These are phyloP conservation scores for Perccottus glenii DNA, from an alignment of 2,113 vertebrate genomes.

Conservation along the genomic window DNA sequence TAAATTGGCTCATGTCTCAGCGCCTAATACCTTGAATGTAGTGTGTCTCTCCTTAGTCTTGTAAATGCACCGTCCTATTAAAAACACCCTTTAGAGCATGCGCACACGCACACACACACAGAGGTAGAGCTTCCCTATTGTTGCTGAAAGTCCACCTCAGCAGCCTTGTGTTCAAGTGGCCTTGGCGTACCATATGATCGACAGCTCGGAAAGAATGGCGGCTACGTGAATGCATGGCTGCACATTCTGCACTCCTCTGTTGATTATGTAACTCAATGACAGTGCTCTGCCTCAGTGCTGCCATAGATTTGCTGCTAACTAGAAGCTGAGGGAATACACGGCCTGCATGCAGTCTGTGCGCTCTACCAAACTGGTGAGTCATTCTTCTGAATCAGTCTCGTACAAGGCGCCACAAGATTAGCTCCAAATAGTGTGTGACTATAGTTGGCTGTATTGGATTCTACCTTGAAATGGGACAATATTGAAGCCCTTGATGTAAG, in stretches of 20 bases:
- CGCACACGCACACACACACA: not conserved
- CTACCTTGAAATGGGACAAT: slow-evolving; percentile 57
- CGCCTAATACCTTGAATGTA: slow-evolving; percentile 36
- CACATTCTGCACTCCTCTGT: slow-evolving; percentile 50
- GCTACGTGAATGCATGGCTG: slow-evolving; percentile 34
- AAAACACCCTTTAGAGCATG: slow-evolving; percentile 11
- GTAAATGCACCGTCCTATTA: slow-evolving; percentile 13
- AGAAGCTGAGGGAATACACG: slow-evolving; percentile 70
- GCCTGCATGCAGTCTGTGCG: slow-evolving; percentile 59
- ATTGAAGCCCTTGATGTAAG: slow-evolving; percentile 61
- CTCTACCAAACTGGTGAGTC: slow-evolving; percentile 70
- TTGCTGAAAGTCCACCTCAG: slow-evolving; percentile 71
- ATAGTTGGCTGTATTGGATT: slow-evolving; percentile 56
- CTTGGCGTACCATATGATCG: slow-evolving; percentile 62
- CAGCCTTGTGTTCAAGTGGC: slow-evolving; percentile 61
- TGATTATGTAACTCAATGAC: slow-evolving; percentile 77
- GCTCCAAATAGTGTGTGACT: slow-evolving; percentile 45
- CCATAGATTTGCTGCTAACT: slow-evolving; percentile 74
- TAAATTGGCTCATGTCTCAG: slow-evolving; percentile 55
- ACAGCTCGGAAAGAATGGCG: slow-evolving; percentile 60
- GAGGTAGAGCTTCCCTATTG: slow-evolving; percentile 37
- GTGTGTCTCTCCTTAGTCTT: slow-evolving; percentile 27
- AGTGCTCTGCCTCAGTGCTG: slow-evolving; percentile 70
- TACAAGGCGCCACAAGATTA: slow-evolving; percentile 51
- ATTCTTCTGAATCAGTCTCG: slow-evolving; percentile 64